phyloP scores from a whole-genome alignment of 92 coral and sea anemone genomes.

The Hydrozoanthus gracilis region DNA sequence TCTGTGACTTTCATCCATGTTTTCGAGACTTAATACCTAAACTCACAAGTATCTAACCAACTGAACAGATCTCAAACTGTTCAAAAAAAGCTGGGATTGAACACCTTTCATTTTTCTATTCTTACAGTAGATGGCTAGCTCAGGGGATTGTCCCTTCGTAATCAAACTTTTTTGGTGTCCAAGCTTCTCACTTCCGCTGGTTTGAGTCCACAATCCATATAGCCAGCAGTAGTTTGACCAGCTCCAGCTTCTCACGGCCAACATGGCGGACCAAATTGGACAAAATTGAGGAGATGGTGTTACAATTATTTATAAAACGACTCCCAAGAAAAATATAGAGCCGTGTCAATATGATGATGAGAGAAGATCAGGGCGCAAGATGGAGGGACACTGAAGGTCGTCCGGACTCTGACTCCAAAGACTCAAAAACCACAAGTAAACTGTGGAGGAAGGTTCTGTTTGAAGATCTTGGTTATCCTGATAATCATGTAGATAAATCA shows the following conservation, averaged over 20 bases:
- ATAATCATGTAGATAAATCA: slow-evolving; percentile 95
- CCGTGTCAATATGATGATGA: neutral
- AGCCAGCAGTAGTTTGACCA: slow-evolving; percentile 11
- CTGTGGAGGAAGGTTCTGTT: slow-evolving; percentile 90
- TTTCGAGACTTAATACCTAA: neutral
- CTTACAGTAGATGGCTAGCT: neutral
- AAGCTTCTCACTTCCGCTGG: neutral
- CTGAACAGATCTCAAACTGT: neutral
- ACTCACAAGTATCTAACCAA: neutral
- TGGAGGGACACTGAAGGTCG: neutral
- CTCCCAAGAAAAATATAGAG: neutral
- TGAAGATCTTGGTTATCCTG: slow-evolving; percentile 91
- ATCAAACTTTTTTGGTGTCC: neutral
- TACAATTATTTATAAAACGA: neutral
- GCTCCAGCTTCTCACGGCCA: slow-evolving; percentile 9
- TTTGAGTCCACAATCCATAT: neutral
- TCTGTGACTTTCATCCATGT: slow-evolving; percentile 68
- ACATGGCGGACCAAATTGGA: slow-evolving; percentile 9
- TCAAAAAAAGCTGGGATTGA: neutral
- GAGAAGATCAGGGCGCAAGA: neutral
- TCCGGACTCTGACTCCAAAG: neutral
- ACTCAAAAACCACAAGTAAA: neutral
- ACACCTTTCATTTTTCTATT: neutral
- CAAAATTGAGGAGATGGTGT: neutral
- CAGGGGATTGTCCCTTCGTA: neutral